Percentiles rank a stretch among this genome's conserved stretches.
Evolutionary conservation across 2,797 vertebrate species (phyloP).

Genomic region (Fundulus diaphanus): DNA sequence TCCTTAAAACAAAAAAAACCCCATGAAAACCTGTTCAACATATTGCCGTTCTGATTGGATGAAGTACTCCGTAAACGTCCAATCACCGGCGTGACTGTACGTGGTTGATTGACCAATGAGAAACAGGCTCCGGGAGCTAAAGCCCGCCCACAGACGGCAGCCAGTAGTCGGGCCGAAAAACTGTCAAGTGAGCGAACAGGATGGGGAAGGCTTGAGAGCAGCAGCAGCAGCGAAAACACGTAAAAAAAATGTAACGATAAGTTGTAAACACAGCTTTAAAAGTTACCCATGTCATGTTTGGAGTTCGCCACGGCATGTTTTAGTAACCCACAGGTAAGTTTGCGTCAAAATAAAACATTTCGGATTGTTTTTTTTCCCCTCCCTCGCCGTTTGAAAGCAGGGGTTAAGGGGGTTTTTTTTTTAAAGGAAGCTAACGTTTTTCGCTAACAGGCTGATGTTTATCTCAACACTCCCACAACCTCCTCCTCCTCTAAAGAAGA

Average conservation of each 20-base stretch:
- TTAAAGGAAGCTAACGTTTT: conserved; percentile 67
- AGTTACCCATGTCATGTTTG: conserved; percentile 33
- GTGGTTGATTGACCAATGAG: conserved; percentile 57
- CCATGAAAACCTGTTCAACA: conserved; percentile 1
- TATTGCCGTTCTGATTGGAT: conserved; percentile 52
- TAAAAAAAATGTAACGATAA: conserved; percentile 36
- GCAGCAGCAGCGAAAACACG: conserved; percentile 26
- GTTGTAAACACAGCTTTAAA: conserved; percentile 56
- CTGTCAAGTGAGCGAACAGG: conserved; percentile 75
- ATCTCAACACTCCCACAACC: conserved; percentile 43
- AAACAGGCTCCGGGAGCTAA: neutral
- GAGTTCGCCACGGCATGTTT: conserved; percentile 34
- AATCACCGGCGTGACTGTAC: conserved; percentile 55
- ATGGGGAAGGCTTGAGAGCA: conserved; percentile 50
- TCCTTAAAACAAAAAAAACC: neutral
- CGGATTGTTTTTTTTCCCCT: conserved; percentile 9
- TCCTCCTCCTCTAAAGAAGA: conserved; percentile 38
- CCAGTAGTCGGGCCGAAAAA: conserved; percentile 61
- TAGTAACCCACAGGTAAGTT: conserved; percentile 66
- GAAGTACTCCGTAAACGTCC: conserved; percentile 36
- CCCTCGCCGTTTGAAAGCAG: conserved; percentile 37
- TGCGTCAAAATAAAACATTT: conserved; percentile 3
- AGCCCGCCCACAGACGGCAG: conserved; percentile 67
- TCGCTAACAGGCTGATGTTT: conserved; percentile 74
- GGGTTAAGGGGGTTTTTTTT: conserved; percentile 43